phyloP scores from a whole-genome alignment of 2,113 vertebrate species.

The Apeltes quadracus region DNA sequence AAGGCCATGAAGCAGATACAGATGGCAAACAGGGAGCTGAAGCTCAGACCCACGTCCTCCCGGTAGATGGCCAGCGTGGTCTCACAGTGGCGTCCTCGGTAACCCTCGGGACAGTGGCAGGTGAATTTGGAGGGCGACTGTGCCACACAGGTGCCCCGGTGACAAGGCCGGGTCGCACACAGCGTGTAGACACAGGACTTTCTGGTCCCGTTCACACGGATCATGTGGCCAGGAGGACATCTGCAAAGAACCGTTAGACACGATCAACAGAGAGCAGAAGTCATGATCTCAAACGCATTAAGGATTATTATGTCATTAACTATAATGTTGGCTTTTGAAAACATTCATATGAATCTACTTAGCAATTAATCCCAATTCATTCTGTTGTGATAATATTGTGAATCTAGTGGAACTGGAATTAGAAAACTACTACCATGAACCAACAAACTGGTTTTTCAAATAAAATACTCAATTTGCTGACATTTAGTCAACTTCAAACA shows the following conservation, averaged over 20 bases:
- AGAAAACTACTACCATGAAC: neutral
- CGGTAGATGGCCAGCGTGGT: constrained; percentile 83
- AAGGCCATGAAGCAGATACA: constrained; percentile 89
- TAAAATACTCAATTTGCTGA: neutral
- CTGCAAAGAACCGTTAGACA: constrained; percentile 61
- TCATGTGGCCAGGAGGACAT: constrained; percentile 86
- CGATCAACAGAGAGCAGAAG: neutral
- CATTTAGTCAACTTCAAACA: neutral
- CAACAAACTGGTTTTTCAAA: neutral
- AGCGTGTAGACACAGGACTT: constrained; percentile 85
- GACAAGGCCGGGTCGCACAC: constrained; percentile 85
- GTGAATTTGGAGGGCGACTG: constrained; percentile 84
- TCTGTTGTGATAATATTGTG: neutral
- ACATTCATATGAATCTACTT: neutral
- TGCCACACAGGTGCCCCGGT: constrained; percentile 84
- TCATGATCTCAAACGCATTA: neutral
- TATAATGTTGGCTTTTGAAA: neutral
- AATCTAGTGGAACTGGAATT: neutral
- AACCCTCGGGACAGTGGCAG: constrained; percentile 85
- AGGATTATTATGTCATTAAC: neutral
- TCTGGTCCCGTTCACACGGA: constrained; percentile 82
- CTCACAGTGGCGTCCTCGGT: constrained; percentile 85
- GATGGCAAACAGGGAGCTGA: constrained; percentile 90
- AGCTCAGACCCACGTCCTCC: constrained; percentile 86
- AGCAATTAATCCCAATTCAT: neutral